Conservation (phyloP, 2,888 invertebrate genomes). For the Scaptodrosophila latifasciaeformis region DNA sequence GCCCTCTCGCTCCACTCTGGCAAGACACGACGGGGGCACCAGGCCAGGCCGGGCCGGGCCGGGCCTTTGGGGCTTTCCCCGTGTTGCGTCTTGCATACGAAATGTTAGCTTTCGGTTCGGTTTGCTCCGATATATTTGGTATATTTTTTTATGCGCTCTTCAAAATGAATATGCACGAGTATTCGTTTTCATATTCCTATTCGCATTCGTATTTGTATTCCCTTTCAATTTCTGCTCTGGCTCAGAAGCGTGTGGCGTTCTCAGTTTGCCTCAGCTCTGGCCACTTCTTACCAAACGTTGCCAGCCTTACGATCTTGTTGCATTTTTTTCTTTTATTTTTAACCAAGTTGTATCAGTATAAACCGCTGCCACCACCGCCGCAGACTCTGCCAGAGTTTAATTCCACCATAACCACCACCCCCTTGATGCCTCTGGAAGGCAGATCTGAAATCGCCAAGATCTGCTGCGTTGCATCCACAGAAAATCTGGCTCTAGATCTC, state of each 20-base stretch:
- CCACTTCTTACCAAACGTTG: constrained; percentile 15
- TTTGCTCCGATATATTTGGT: too few relatives aligned
- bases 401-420: too few relatives aligned
- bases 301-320: constrained; percentile 21
- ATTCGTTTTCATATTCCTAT: not conserved
- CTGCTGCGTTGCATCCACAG: constrained; percentile 54
- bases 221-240: constrained; percentile 37
- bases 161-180: constrained; percentile 54
- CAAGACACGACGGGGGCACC: not conserved
- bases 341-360: constrained; percentile 2
- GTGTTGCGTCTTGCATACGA: constrained; percentile 49
- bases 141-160: constrained; percentile 3
- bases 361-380: constrained; percentile 3
- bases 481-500: constrained; percentile 48
- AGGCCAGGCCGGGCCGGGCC: too few relatives aligned
- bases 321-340: constrained; percentile 21
- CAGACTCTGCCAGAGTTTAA: not conserved
- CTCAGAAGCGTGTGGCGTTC: constrained; percentile 36
- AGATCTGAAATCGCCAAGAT: constrained; percentile 61
- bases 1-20: not conserved
- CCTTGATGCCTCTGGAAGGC: constrained; percentile 14
- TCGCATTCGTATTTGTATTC: constrained; percentile 22
- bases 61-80: constrained; percentile 43
- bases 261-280: constrained; percentile 42
- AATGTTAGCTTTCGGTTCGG: constrained; percentile 22